Conservation (phyloP, 2,797 vertebrate genomes). For the Chelidonichthys spinosus region DNA sequence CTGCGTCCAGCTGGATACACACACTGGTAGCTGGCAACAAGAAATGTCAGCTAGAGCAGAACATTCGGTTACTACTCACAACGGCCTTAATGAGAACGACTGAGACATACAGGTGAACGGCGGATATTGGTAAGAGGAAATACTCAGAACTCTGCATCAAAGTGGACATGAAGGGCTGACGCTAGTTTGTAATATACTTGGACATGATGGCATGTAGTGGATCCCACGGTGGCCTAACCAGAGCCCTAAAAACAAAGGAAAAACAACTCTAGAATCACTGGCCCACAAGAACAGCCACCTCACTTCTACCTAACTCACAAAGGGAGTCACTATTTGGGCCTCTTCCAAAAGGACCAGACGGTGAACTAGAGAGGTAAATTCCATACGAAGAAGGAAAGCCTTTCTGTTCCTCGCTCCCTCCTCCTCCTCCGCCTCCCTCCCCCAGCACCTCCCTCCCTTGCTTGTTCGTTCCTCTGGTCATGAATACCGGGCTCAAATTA, state of each 20-base stretch:
- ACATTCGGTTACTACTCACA: not conserved
- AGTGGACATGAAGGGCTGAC: conserved; percentile 1
- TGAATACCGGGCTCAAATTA: conserved; percentile 83
- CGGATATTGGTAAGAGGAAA: not conserved
- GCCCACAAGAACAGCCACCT: conserved; percentile 58
- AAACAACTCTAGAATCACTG: conserved; percentile 4
- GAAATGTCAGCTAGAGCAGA: conserved; percentile 25
- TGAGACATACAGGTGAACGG: not conserved
- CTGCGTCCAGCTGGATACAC: conserved; percentile 29
- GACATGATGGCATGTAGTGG: conserved; percentile 17
- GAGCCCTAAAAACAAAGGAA: not conserved
- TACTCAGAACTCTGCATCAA: not conserved
- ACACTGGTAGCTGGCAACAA: conserved; percentile 14
- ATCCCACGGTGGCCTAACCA: conserved; percentile 1
- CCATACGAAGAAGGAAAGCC: conserved; percentile 70
- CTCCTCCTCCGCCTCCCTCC: conserved; percentile 9
- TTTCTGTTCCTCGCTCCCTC: conserved; percentile 60
- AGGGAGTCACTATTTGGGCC: conserved; percentile 61
- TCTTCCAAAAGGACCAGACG: conserved; percentile 65
- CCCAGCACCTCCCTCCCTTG: conserved; percentile 50
- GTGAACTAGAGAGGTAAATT: conserved; percentile 68
- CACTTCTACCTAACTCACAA: conserved; percentile 52
- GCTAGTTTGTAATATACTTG: conserved; percentile 12
- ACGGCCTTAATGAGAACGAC: not conserved
- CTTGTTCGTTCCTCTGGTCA: conserved; percentile 69